A percentile compares a stretch with the other conserved stretches of the same genome.
Evolutionary conservation across 2,797 vertebrate species (phyloP).

Genomic region (Chiroxiphia lanceolata): DNA sequence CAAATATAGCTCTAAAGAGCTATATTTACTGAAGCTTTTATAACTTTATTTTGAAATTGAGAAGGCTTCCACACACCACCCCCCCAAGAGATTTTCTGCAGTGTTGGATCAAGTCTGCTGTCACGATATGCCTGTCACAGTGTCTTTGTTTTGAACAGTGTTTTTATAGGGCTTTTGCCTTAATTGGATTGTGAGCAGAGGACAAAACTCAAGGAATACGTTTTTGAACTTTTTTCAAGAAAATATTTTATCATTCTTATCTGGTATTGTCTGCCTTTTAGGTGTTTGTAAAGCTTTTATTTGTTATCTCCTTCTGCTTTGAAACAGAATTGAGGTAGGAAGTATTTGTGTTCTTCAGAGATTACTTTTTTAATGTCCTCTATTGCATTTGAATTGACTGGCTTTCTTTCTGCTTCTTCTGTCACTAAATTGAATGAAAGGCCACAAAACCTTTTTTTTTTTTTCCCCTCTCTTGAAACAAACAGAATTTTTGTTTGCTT

Average conservation of each 20-base stretch:
- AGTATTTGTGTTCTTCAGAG: background rate
- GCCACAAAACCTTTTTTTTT: background rate
- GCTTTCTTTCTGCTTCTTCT: background rate
- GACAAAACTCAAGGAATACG: background rate
- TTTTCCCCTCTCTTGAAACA: background rate
- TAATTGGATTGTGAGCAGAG: background rate
- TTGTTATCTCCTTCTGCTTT: background rate
- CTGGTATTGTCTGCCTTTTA: background rate
- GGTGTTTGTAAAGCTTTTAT: background rate
- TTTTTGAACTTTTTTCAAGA: background rate
- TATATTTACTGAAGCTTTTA: background rate
- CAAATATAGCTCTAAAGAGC: background rate
- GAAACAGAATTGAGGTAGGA: background rate
- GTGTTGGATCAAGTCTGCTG: background rate
- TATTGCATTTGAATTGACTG: background rate
- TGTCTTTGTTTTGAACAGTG: background rate
- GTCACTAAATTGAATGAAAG: background rate
- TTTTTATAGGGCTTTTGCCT: background rate
- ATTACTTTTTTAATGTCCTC: background rate
- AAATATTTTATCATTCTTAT: background rate
- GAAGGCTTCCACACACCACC: background rate
- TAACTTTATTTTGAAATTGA: background rate
- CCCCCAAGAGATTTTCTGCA: background rate
- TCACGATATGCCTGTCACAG: fast-evolving
- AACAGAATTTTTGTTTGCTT: background rate